A percentile compares a stretch with the other conserved stretches of the same genome.
Conservation (phyloP, 2,113 vertebrate species). For the Dasypus novemcinctus region DNA sequence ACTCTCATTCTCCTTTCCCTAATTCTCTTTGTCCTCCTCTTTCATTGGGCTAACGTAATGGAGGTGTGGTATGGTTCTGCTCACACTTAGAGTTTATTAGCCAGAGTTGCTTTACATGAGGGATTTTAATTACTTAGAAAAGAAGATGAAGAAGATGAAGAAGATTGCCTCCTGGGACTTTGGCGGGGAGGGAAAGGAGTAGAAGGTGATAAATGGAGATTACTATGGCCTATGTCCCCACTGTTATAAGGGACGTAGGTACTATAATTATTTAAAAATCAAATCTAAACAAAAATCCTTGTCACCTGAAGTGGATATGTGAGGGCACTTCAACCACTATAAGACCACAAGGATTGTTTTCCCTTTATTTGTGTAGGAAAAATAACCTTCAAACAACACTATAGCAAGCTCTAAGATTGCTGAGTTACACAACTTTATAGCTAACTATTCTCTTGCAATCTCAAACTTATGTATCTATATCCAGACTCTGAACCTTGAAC, state of each 20-base stretch:
- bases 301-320: background rate
- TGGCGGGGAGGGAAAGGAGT: background rate
- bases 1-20: background rate
- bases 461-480: background rate
- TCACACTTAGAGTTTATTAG: background rate
- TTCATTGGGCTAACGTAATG: background rate
- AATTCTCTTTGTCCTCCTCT: background rate
- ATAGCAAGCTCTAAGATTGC: background rate
- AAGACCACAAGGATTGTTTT: background rate
- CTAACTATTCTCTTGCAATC: background rate
- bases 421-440: background rate
- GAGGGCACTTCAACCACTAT: background rate
- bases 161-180: background rate
- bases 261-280: background rate
- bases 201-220: background rate
- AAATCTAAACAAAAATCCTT: background rate
- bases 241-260: background rate
- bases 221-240: background rate
- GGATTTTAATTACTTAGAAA: background rate
- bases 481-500: too few species aligned
- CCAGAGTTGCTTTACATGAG: background rate
- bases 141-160: background rate
- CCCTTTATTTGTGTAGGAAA: background rate
- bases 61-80: background rate
- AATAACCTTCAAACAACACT: background rate